Base-by-base conservation (phyloP, 1,140 invertebrate genomes). In the Parapsyche elsis region DNA sequence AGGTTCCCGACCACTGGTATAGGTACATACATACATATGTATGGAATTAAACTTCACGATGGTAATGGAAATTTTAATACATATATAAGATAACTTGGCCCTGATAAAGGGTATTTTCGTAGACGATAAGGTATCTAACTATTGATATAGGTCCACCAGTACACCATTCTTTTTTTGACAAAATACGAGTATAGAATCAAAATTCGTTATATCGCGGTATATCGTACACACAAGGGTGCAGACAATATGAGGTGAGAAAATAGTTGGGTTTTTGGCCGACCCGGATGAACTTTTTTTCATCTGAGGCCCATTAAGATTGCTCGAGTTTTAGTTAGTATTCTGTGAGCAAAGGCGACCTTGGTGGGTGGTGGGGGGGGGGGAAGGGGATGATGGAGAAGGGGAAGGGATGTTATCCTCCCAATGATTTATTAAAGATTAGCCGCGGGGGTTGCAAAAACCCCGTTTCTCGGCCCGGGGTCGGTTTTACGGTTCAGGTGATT, bases 391-490 rank as follows among this genome's bases (percentile, higher is more conserved):
- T 46, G 30, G 30, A 4, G 30, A 4, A 7, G 7, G 30, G 30
- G 7, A 7, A 10, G 10, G 49, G 10, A 12, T 16, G 49, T 10
- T 12, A 53, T 53, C 49, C 49, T 53, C 49, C 49, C 49, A 16
- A 53, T 53, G 49, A 53, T 53, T 53, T 53, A 53, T 53, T 53
- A 53, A 53, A 53, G 49, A 53, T 53, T 53, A 53, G 49, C 49
- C 49, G 49, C 49, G 49, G 49, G 12, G 49, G 49, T 53, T 53
- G 49, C 49, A 53, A 53, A 53, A 53, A 53, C 49, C 16, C 49
- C 12, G 49, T 14, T 16, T 16, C 49, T 16, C 49, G 49, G 49
- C 12, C 49, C 49, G 10, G 49, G 49, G 10, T 14, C 10, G 49
- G 49, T 53, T 53, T 53, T 53, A 53, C 49, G 49, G 49, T 53